Evolutionary conservation across 37 sponge, comb jelly and placozoan species (phyloP), one percentile per base, ranked within the genome.

Genomic region (Eunapius fragilis): DNA sequence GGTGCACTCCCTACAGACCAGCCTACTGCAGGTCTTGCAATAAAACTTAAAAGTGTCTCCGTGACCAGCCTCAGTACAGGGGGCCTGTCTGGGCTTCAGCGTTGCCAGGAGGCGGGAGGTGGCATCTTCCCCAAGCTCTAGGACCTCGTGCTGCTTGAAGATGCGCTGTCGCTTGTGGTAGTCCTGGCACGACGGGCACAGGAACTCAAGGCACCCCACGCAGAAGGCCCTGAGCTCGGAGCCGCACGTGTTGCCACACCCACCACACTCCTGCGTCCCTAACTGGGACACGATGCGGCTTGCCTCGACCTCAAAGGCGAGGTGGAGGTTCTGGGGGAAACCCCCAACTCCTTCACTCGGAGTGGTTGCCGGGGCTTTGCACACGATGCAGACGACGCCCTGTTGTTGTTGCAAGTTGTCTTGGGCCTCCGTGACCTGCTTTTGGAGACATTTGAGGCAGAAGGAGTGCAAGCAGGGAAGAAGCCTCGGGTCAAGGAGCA

Each of bases 1-100:
- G 11, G 31, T 47, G 30, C 85, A 84, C n/a, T 84, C 85, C 27
- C 76, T 68, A 31, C 85, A 84, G 11, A 84, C 41, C 31, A 75
- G 67, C 19, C 9, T 24, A 2, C 33, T 30, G 34, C 85, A 84
- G 32, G 67, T 84, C 25, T 74, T 2, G 25, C 75, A 84, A 77
- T 84, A 84, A 31, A 84, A 84, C 85, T 84, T 84, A 37, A 75
- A 69, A 0, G 28, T 5, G 10, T 50, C 50, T 31, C n/a, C 36
- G 25, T 84, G 85, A 19, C 7, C 47, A 11, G 47, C 7, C 47
- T 58, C 58, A 2, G 58, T 10, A 11, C 58, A 58, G 14, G 14
- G 58, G 1, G 58, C 19, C 58, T 13, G 58, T 19, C 14, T 58
- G 2, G 58, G 58, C 58, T 58, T 58, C 58, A 58, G 14, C 1